Conservation (phyloP, 2,113 vertebrate genomes). For the Nibea coibor region DNA sequence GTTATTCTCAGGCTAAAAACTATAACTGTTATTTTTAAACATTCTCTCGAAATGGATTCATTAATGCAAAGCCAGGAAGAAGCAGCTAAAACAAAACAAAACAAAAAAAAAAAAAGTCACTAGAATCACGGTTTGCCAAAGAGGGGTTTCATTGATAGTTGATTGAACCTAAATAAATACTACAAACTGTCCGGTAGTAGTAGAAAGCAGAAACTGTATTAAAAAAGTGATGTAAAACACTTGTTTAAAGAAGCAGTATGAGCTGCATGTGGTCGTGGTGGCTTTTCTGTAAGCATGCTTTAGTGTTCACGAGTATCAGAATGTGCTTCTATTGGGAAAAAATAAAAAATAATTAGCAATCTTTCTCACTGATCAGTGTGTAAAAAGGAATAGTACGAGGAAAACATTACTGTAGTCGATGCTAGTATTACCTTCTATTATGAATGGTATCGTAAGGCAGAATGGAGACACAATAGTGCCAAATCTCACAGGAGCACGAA, state of each 20-base stretch:
- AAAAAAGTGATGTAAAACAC: conserved; percentile 57
- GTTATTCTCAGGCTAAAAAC: conserved; percentile 65
- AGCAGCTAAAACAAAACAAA: conserved; percentile 53
- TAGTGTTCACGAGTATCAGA: conserved; percentile 76
- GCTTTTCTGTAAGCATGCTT: conserved; percentile 49
- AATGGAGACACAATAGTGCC: conserved; percentile 66
- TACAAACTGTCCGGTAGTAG: conserved; percentile 57
- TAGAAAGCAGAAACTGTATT: conserved; percentile 67
- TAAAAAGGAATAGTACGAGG: conserved; percentile 31
- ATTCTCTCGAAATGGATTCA: conserved; percentile 51
- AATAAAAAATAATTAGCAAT: conserved; percentile 29
- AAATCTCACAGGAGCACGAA: conserved; percentile 52
- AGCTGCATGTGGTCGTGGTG: conserved; percentile 31
- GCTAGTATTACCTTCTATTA: conserved; percentile 40
- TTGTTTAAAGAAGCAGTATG: conserved; percentile 43
- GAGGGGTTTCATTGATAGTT: conserved; percentile 39
- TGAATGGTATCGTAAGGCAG: conserved; percentile 71
- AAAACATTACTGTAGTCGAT: conserved; percentile 40
- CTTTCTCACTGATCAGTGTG: conserved; percentile 17
- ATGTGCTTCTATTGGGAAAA: conserved; percentile 60
- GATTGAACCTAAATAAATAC: conserved; percentile 63
- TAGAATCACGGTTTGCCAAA: conserved; percentile 49
- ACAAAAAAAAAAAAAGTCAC: conserved; percentile 13
- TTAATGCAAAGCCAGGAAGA: conserved; percentile 51
- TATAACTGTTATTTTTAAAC: conserved; percentile 29